These are phyloP conservation scores for Danio jaintianensis DNA, from an alignment of 2,797 vertebrate species.

Conservation along the genomic window DNA sequence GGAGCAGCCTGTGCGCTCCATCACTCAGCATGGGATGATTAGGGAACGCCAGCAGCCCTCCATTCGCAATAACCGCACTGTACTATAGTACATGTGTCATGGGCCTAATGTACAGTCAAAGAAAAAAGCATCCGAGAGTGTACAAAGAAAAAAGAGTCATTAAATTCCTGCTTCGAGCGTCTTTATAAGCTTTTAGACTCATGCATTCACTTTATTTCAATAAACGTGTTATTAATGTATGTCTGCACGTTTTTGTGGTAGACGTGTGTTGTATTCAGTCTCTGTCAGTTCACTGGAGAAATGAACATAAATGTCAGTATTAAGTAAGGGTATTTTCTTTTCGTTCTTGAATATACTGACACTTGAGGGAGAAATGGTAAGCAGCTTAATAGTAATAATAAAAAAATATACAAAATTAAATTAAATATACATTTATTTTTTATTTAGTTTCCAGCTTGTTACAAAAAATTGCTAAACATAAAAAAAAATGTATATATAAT, in stretches of 20 bases:
- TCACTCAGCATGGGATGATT: conserved; percentile 43
- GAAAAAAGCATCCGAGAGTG: conserved; percentile 15
- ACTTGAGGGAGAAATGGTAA: too few species aligned
- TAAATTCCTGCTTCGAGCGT: not conserved
- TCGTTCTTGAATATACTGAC: too few species aligned
- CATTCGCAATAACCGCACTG: conserved; percentile 21
- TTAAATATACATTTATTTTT: too few species aligned
- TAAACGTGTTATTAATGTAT: not conserved
- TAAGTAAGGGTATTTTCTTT: not conserved
- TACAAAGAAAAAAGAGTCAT: not conserved
- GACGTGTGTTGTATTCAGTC: not conserved
- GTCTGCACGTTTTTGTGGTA: too few species aligned
- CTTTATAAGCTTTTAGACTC: conserved; percentile 28
- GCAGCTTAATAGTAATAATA: too few species aligned
- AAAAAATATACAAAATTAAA: too few species aligned
- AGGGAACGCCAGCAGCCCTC: conserved; percentile 35
- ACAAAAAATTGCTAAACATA: too few species aligned
- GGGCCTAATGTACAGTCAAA: conserved; percentile 7
- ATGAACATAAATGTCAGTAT: not conserved
- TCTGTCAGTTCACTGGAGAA: not conserved
- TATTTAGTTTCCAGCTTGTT: too few species aligned
- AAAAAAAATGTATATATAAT: too few species aligned
- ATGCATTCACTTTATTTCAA: conserved; percentile 1
- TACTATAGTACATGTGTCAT: conserved; percentile 17
- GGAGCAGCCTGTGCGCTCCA: conserved; percentile 31